A percentile compares a stretch with the other conserved stretches of the same genome.
Conservation (phyloP, 2,113 vertebrate species). For the Rhabdornis inornatus region DNA sequence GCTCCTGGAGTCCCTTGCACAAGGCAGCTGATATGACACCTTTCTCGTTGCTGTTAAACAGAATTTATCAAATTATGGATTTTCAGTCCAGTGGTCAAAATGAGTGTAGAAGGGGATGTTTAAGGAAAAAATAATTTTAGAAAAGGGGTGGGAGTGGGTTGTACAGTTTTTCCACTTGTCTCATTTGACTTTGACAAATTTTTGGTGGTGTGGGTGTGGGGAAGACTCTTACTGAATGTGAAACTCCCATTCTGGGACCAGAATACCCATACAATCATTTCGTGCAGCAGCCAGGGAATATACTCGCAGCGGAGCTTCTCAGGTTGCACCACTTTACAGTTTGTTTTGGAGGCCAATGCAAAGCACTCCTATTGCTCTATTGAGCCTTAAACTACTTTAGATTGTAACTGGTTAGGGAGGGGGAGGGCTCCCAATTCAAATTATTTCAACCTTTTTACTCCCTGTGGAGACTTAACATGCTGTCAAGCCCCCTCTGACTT, state of each 20-base stretch:
- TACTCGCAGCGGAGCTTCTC: neutral
- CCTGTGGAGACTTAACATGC: neutral
- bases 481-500: neutral
- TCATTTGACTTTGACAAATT: neutral
- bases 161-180: neutral
- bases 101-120: neutral
- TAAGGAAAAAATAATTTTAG: neutral
- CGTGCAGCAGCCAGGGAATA: neutral
- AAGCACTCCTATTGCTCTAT: conserved; percentile 1
- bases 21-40: accelerated
- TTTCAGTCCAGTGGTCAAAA: neutral
- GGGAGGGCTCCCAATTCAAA: conserved; percentile 27
- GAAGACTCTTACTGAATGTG: neutral
- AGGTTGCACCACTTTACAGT: neutral
- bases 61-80: neutral
- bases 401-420: neutral
- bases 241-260: neutral
- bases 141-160: neutral
- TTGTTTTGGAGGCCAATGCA: conserved; percentile 24
- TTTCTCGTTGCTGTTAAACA: neutral
- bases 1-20: neutral
- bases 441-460: conserved; percentile 30
- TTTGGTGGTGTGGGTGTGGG: neutral
- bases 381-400: conserved; percentile 34
- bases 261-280: neutral